Evolutionary conservation across 2,888 invertebrate genomes (phyloP).

Genomic region (Hydroisotoma schaefferi): DNA sequence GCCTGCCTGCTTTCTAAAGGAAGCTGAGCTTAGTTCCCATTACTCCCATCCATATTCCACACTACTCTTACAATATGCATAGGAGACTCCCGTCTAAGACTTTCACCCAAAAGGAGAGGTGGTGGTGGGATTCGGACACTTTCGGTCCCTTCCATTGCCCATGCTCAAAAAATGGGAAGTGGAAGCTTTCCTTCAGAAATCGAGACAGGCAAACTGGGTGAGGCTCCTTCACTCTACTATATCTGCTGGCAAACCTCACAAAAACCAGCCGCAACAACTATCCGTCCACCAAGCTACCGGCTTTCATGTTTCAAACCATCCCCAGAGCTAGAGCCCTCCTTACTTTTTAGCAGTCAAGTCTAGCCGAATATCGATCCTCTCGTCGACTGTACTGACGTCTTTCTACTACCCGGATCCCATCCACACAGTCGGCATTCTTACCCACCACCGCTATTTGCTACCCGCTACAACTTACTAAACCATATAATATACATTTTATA

Average conservation of each 20-base stretch:
- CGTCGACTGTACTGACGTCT: slow-evolving; percentile 45
- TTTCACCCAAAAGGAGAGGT: not conserved
- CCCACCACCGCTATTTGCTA: too few relatives aligned
- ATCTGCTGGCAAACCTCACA: not conserved
- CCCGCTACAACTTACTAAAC: too few relatives aligned
- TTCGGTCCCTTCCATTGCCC: not conserved
- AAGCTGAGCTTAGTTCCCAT: not conserved
- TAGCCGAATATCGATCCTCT: slow-evolving; percentile 23
- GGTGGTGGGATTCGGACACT: not conserved
- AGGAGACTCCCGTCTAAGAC: not conserved
- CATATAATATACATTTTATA: too few relatives aligned
- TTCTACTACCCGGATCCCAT: slow-evolving; percentile 39
- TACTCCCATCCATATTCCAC: not conserved
- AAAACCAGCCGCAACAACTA: slow-evolving; percentile 12
- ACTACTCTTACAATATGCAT: not conserved
- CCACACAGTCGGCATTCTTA: slow-evolving; percentile 23
- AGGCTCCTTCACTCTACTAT: slow-evolving; percentile 16
- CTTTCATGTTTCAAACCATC: not conserved
- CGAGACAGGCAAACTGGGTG: slow-evolving; percentile 14
- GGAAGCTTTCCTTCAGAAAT: slow-evolving; percentile 4
- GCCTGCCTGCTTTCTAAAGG: slow-evolving; percentile 21
- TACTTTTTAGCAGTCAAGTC: slow-evolving; percentile 20
- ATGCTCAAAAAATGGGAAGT: not conserved
- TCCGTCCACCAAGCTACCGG: slow-evolving; percentile 4
- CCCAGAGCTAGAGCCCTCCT: not conserved